Evolutionary conservation across 1,140 invertebrate species (phyloP).

Genomic region (Homarus americanus): DNA sequence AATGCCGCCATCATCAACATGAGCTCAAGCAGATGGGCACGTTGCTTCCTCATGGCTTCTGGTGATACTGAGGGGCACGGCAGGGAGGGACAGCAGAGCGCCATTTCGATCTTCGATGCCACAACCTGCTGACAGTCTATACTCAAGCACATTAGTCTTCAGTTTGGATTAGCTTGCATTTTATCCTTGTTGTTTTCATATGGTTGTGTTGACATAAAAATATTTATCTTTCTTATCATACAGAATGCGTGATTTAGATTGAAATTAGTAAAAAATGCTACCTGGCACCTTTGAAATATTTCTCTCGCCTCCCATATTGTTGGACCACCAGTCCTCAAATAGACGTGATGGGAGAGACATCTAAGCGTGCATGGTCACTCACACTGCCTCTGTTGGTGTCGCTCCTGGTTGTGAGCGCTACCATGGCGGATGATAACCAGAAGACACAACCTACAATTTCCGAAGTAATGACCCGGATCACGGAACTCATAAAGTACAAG

Average conservation of each 20-base stretch:
- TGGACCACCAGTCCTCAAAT: not conserved
- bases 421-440: not conserved
- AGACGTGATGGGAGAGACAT: not conserved
- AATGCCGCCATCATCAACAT: not conserved
- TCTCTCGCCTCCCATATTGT: too few species aligned
- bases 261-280: too few species aligned
- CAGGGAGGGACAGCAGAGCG: not conserved
- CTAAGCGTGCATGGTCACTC: not conserved
- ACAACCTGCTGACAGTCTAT: too few species aligned
- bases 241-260: too few species aligned
- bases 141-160: too few species aligned
- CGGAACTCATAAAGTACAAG: not conserved
- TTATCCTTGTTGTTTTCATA: too few species aligned
- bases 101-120: too few species aligned
- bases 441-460: not conserved
- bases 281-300: too few species aligned
- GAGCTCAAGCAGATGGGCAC: not conserved
- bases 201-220: too few species aligned
- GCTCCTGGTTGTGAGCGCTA: not conserved
- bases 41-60: not conserved
- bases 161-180: too few species aligned
- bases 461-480: not conserved
- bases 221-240: too few species aligned
- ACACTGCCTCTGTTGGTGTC: not conserved
- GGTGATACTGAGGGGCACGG: not conserved